Conservation (phyloP, 1,140 invertebrate genomes). For the Vanessa atalanta region DNA sequence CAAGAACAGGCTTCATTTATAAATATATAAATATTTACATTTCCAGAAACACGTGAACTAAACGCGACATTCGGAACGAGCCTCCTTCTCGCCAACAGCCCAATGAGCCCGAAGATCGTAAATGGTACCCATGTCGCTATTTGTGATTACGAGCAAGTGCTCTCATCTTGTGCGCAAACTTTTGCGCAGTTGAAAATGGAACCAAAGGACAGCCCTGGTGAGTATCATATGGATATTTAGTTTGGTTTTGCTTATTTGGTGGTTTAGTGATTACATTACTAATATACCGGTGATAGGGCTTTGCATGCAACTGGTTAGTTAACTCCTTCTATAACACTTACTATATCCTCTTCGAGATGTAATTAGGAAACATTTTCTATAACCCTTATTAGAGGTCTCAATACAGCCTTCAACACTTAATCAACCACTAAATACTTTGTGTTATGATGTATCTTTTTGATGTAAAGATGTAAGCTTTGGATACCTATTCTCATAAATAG, state of each 20-base stretch:
- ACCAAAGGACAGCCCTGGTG: conserved; percentile 89
- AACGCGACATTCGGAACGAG: conserved; percentile 96
- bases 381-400: no score
- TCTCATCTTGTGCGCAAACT: conserved; percentile 89
- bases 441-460: no score
- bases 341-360: no score
- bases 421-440: no score
- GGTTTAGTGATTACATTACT: neutral
- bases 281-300: no score
- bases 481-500: no score
- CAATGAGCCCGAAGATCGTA: conserved; percentile 98
- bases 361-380: no score
- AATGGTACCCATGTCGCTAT: conserved; percentile 98
- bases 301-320: no score
- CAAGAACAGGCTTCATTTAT: no score
- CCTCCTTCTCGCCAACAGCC: conserved; percentile 94
- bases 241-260: neutral
- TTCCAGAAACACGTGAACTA: conserved; percentile 88
- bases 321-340: no score
- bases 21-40: neutral
- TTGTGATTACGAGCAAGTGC: conserved; percentile 92
- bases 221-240: conserved; percentile 41
- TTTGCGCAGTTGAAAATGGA: conserved; percentile 85
- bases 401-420: no score
- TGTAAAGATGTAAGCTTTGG: no score